Base-by-base conservation (phyloP, 2,888 invertebrate species). In the Hedya salicella region DNA sequence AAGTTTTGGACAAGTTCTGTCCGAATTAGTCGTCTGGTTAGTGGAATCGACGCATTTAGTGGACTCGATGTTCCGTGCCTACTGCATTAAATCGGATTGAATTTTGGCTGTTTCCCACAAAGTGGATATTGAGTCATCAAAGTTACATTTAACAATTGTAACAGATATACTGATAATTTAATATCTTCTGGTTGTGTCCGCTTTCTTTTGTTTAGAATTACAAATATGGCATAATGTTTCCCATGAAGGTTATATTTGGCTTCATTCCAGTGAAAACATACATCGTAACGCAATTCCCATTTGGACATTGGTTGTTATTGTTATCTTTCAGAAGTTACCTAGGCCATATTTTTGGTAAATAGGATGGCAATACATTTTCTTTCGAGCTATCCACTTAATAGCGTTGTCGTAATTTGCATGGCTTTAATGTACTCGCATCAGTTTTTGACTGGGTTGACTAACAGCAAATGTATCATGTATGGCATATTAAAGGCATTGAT, bases 401-500 rank as follows among this genome's bases (percentile, higher is more conserved):
- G 13, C 2, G 1, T 8, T 13, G 36, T 9, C 17, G 16, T 17
- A 4, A 32, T 46, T 46, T 9, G 30, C 2, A 30, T 8, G 30
- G 42, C 30, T 53, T 40, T 17, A 11, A 40, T 52, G 11, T 36
- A 6, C 16, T 48, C 13, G 3, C 21, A 25, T 40, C 39, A 49
- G 14, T 46, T n/a, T 49, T 25, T 21, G 46, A 32, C 36, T 17
- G 32, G 57, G 19, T 48, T 49, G 62, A 19, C 48, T 56, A 49
- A 48, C 25, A 54, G 44, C 16, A 62, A 9, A 54, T 56, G 39
- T 49, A 52, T 67, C 56, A 65, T 64, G 11, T 59, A 39, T 64
- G 49, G 30, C 53, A 61, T 79, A 79, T 78, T 78, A 78, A 80
- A 82, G 77, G 77, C 78, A 80, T 76, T 71, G 73, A 75, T 87